Evolutionary conservation across 2,113 vertebrate genomes (phyloP), one percentile per base, ranked within the genome.

Genomic region (Caranx ignobilis): DNA sequence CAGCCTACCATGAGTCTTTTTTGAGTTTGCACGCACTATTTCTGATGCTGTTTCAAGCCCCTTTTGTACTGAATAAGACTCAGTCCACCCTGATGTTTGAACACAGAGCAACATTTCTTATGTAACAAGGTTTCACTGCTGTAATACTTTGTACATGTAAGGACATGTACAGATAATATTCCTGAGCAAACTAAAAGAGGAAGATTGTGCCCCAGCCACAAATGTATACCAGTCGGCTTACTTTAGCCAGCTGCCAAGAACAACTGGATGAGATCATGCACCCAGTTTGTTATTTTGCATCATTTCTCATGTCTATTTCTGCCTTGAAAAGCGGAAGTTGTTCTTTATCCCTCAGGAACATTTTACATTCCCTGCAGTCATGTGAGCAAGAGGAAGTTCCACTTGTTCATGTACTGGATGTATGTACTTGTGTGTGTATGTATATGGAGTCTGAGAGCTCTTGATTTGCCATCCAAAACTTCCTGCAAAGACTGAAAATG

Each of bases 241-340:
- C 76, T 90, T 87, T 80, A 92, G 89, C 83, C 63, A 19, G 47
- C 66, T 16, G 79, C 81, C 86, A 90, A 74, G 35, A 87, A 73
- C 84, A 88, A 80, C 79, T 75, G 78, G n/a, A 77, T 93, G 92
- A 92, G 73, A 88, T 91, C 89, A 91, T 79, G 67, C 34, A 26
- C 83, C 3, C 26, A 5, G 48, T 68, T 64, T 79, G 59, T 77
- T 81, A 81, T 78, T 89, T 77, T 78, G 69, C 73, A 69, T 89
- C 56, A 79, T 72, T 79, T 72, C 66, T 60, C 48, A 67, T 7
- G 8, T 87, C 88, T 85, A 88, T 91, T 91, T 91, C 72, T 75
- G 82, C 63, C 39, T 3, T 3, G 1, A 64, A 82, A 85, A 85
- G 37, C 13, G 71, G 91, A 93, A 89, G 89, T 89, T 54, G 8